Base-by-base conservation (phyloP, 2,888 invertebrate species). In the Sycophila texana region DNA sequence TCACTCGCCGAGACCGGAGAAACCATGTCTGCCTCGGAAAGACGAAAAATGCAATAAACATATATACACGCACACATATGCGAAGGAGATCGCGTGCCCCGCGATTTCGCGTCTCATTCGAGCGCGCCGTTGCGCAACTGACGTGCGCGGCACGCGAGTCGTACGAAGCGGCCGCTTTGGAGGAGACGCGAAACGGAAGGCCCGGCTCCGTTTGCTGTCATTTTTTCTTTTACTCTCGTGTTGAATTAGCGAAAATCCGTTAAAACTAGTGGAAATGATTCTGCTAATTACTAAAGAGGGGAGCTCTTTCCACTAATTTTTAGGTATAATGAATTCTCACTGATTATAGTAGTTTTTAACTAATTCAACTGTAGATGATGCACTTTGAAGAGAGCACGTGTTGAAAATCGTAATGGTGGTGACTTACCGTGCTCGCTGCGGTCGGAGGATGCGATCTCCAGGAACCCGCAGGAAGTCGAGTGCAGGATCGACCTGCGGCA, bases 401-500 rank as follows among this genome's bases (percentile, higher is more conserved):
- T n/a, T n/a, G 14, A 14, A 10, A 4, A 51, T 10, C 3, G 51
- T 51, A 4, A 14, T 61, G 30, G 4, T 5, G 12, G 12, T 14
- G 14, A 66, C 77, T 75, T 63, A 78, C 81, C 81, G 60, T 49
- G 78, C 70, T 20, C 79, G 79, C 66, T 74, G 81, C 76, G n/a
- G 58, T 26, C 71, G n/a, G 18, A 47, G 12, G 66, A 73, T 63
- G 63, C 58, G 79, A 55, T 71, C 66, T 20, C 74, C 81, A 51
- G 68, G 79, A 47, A 81, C 74, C 66, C 79, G 74, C 66, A 61
- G 60, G 49, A 82, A 82, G 74, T 79, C 82, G 70, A 79, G 73
- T 77, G 81, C 85, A 83, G 89, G 89, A 87, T 89, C 88, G 82
- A 90, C 88, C 82, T 89, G 89, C 67, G 89, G 85, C 83, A 89